Evolutionary conservation across 2,113 vertebrate species (phyloP), one percentile per base, ranked within the genome.

Genomic region (Alosa alosa): DNA sequence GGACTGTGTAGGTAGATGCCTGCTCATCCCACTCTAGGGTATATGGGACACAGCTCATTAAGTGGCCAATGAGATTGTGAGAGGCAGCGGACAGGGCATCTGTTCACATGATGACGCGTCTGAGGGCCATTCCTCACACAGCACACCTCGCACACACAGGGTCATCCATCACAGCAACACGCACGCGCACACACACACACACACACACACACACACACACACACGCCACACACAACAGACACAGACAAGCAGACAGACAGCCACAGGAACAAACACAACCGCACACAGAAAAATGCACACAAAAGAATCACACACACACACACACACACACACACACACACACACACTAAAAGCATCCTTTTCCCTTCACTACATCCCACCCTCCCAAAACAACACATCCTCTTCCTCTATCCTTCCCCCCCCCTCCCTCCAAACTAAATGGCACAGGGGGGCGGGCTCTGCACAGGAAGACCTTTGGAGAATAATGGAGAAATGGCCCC

Each of bases 21-120:
- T 55, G 52, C 52, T 55, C 52, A 4, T 55, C 17, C 17, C 15
- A 55, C 52, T 17, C 52, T 17, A 17, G 39, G 44, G 60, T 75
- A 46, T 82, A 68, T 55, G 50, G 52, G 82, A 84, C 85, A 88
- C 88, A 90, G 89, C 86, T 91, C 90, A 89, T 89, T 89, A 88
- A 88, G 83, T 86, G 84, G 68, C 47, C 83, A 88, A 91, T 88
- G 86, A 86, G 84, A 89, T 81, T 84, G 49, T 60, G 81, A 82
- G 82, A 83, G 86, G 84, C 81, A 82, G 86, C 68, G 82, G 45
- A 50, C 78, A 87, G 49, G 84, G 81, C 86, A 88, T 89, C 86
- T 85, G 87, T 82, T 88, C 60, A 55, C 83, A 83, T 25, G 55
- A 81, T 20, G 72, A 25, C 11, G 55, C 25, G 60, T 81, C 47